Conservation (phyloP, 2,113 vertebrate species). For the Columba livia region DNA sequence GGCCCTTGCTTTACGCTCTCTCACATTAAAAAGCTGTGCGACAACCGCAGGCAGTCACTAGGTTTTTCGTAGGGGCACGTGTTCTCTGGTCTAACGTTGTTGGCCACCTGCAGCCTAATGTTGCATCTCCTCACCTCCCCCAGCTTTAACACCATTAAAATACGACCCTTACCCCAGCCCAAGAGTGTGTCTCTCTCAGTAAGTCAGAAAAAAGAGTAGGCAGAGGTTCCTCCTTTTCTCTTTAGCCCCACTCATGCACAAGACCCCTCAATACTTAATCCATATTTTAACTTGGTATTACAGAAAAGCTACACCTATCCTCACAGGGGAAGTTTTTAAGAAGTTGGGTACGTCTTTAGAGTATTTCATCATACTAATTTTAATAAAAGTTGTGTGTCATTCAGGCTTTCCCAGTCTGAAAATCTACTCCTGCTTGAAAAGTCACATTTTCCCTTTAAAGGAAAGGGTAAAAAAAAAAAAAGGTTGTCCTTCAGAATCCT, state of each 20-base stretch:
- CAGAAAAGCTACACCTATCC: accelerated
- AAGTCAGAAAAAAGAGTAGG: neutral
- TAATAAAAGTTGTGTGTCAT: neutral
- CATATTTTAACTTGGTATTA: neutral
- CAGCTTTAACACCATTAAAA: neutral
- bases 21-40: neutral
- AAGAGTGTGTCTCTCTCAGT: neutral
- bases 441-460: constrained; percentile 37
- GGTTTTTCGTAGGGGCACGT: neutral
- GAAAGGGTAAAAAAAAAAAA: neutral
- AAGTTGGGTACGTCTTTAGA: neutral
- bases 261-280: neutral
- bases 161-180: neutral
- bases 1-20: neutral
- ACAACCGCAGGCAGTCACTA: neutral
- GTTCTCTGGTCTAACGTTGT: neutral
- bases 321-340: neutral
- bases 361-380: neutral
- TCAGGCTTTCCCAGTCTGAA: neutral
- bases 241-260: neutral
- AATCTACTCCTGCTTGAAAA: neutral
- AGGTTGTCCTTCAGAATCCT: constrained; percentile 41
- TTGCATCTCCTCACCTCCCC: neutral
- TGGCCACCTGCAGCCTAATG: neutral
- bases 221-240: neutral